Evolutionary conservation across 2,888 invertebrate species (phyloP), one percentile per base, ranked within the genome.

Genomic region (Orchestes rusci): DNA sequence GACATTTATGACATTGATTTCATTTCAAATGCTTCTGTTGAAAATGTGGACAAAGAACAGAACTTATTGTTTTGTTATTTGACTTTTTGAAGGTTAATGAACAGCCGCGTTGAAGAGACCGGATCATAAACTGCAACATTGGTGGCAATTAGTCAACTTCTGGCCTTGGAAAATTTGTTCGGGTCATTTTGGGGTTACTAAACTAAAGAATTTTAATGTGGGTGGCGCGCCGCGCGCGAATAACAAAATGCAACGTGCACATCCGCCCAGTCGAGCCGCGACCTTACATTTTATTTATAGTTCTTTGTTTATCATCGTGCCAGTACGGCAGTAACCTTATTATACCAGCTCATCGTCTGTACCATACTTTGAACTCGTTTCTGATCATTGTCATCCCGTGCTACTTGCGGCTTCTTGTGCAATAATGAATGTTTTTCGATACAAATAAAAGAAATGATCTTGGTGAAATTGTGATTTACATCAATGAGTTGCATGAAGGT

Each of bases 141-240:
- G n/a, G 20, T 17, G 39, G 46, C 39, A 50, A 50, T 50, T 50
- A 50, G 45, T 50, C 49, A 49, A 46, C 43, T 40, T 40, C 27
- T 50, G 45, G 50, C 50, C 50, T 50, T 50, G 50, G 29, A 39
- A 43, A 16, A 37, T 44, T 16, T 44, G 50, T 54, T 54, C 53
- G 50, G 48, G 50, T 55, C 54, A 56, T 55, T 55, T 52, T 50
- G 56, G 56, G 56, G 53, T 56, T 55, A 53, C 51, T 55, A 55
- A 55, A 54, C 54, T 45, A 39, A 49, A 53, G 53, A 54, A 56
- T 53, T 43, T 49, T 55, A 53, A 55, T 55, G 56, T 56, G 56
- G 56, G 56, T 55, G 56, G 53, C 51, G 45, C n/a, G n/a, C n/a
- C n/a, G n/a, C n/a, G n/a, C n/a, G n/a, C 51, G 52, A 56, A 53